Evolutionary conservation across 64 coral and sea anemone genomes (phyloP).

Genomic region (Anthopleura sola): DNA sequence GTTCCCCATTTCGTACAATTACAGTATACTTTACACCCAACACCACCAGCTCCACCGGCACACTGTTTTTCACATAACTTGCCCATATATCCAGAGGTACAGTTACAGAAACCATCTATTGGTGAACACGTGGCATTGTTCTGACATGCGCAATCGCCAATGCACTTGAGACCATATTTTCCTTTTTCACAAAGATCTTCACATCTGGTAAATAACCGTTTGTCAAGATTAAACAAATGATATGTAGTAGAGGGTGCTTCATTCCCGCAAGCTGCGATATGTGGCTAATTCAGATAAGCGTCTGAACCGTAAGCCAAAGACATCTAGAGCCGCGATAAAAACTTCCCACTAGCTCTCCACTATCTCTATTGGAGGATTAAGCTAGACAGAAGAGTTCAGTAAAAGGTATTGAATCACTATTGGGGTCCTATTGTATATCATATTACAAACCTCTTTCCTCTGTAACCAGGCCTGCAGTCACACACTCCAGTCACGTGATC

Average conservation of each 20-base stretch:
- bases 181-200: conserved; percentile 39
- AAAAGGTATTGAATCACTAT: too few species aligned
- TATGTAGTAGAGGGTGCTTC: background rate
- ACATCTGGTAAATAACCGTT: conserved; percentile 33
- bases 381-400: too few species aligned
- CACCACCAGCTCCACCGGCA: conserved; percentile 34
- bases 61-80: conserved; percentile 53
- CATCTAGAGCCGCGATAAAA: too few species aligned
- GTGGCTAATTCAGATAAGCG: too few species aligned
- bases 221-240: background rate
- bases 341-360: too few species aligned
- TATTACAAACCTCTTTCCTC: conserved; percentile 27
- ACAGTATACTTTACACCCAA: conserved; percentile 54
- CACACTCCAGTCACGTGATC: conserved; percentile 77
- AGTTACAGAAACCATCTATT: conserved; percentile 72
- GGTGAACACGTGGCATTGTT: conserved; percentile 67
- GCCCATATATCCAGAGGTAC: conserved; percentile 67
- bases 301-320: too few species aligned
- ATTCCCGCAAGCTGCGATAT: background rate
- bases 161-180: conserved; percentile 54
- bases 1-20: too few species aligned
- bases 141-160: conserved; percentile 55
- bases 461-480: conserved; percentile 67
- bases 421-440: too few species aligned
- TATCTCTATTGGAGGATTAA: too few species aligned